Evolutionary conservation across 1,140 invertebrate species (phyloP).

Genomic region (Bathynomus jamesi): DNA sequence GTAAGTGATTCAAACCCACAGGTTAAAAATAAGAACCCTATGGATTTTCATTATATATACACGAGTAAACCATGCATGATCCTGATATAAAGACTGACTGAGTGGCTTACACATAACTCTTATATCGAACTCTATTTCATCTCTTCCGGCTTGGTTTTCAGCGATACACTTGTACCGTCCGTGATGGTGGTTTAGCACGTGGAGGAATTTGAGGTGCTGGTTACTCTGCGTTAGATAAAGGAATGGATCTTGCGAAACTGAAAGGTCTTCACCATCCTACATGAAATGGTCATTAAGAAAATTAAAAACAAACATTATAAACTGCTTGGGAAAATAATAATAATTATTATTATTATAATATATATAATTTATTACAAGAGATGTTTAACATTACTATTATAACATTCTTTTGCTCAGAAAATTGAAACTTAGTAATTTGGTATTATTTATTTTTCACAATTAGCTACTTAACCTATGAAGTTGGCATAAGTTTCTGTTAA

Average conservation of each 20-base stretch:
- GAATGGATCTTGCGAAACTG: slow-evolving; percentile 17
- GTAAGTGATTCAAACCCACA: no score
- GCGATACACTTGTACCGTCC: slow-evolving; percentile 42
- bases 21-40: no score
- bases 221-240: slow-evolving; percentile 17
- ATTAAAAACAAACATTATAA: background rate
- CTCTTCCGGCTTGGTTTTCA: slow-evolving; percentile 43
- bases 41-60: no score
- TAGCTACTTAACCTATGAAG: no score
- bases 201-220: slow-evolving; percentile 14
- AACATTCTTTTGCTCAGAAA: no score
- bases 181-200: slow-evolving; percentile 16
- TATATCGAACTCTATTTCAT: background rate
- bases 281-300: background rate
- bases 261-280: slow-evolving; percentile 14
- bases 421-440: no score
- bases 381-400: background rate
- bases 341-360: background rate
- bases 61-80: no score
- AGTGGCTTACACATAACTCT: no score
- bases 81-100: no score
- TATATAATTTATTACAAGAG: background rate
- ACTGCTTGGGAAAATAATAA: no score
- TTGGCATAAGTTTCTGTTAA: no score
- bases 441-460: no score